Evolutionary conservation across 2,888 invertebrate species (phyloP).

Genomic region (Nomada ruficornis): DNA sequence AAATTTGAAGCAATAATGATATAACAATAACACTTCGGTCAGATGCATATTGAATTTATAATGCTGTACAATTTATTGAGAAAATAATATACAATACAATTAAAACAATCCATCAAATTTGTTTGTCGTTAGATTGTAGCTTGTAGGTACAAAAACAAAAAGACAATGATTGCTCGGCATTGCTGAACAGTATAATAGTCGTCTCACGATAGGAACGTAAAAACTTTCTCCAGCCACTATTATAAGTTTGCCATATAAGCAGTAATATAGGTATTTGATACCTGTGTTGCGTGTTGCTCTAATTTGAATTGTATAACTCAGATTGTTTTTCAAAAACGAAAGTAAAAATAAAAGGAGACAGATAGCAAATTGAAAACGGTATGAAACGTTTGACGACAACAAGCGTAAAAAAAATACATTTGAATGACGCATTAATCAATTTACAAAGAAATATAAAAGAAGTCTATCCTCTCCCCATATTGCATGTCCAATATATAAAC

Average conservation of each 20-base stretch:
- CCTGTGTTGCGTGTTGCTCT: constrained; percentile 15
- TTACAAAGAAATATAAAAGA: constrained; percentile 67
- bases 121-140: not conserved
- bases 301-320: constrained; percentile 22
- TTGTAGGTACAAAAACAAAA: constrained; percentile 22
- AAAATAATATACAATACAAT: constrained; percentile 37
- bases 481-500: constrained; percentile 57
- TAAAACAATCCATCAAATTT: constrained; percentile 31
- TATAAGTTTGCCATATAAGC: constrained; percentile 4
- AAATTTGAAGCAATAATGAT: constrained; percentile 54
- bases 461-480: constrained; percentile 71
- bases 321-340: constrained; percentile 11
- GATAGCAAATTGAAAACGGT: constrained; percentile 10
- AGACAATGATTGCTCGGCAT: constrained; percentile 10
- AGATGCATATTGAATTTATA: constrained; percentile 35
- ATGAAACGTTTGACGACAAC: constrained; percentile 24
- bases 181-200: not conserved
- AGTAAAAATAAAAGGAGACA: constrained; percentile 9
- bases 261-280: constrained; percentile 29
- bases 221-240: constrained; percentile 6
- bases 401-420: constrained; percentile 40
- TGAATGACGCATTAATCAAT: constrained; percentile 40
- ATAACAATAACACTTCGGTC: constrained; percentile 49
- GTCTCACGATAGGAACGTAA: constrained; percentile 10
- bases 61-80: constrained; percentile 43